phyloP scores from a whole-genome alignment of 2,113 vertebrate species.

The Ctenodactylus gundi region DNA sequence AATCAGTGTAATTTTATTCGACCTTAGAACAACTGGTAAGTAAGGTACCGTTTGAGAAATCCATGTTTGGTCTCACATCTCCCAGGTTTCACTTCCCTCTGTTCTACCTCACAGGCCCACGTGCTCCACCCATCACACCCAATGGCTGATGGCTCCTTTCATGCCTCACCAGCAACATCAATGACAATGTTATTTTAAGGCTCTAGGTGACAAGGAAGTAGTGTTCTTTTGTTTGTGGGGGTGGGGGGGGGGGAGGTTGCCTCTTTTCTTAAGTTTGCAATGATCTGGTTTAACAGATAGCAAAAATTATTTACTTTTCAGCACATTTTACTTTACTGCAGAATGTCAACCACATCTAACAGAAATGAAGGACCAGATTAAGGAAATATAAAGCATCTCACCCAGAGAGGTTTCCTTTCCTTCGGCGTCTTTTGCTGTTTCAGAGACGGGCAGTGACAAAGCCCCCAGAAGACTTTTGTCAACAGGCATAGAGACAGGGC shows the following conservation, averaged over 20 bases:
- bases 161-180: not conserved
- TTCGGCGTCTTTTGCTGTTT: slow-evolving; percentile 69
- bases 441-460: slow-evolving; percentile 74
- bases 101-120: fast-evolving
- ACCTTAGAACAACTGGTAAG: not conserved
- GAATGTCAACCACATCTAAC: not conserved
- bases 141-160: no score
- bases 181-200: not conserved
- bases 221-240: no score
- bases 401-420: slow-evolving; percentile 83
- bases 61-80: not conserved
- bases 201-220: not conserved
- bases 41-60: not conserved
- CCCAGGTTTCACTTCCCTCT: not conserved
- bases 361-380: not conserved
- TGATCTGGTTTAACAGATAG: not conserved
- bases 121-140: fast-evolving
- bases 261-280: not conserved
- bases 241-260: no score
- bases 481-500: slow-evolving; percentile 94
- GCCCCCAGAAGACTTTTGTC: slow-evolving; percentile 90
- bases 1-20: not conserved
- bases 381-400: slow-evolving; percentile 79
- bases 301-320: not conserved
- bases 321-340: not conserved